phyloP scores from a whole-genome alignment of 2,888 invertebrate species.

The Galerucella nymphaeae region DNA sequence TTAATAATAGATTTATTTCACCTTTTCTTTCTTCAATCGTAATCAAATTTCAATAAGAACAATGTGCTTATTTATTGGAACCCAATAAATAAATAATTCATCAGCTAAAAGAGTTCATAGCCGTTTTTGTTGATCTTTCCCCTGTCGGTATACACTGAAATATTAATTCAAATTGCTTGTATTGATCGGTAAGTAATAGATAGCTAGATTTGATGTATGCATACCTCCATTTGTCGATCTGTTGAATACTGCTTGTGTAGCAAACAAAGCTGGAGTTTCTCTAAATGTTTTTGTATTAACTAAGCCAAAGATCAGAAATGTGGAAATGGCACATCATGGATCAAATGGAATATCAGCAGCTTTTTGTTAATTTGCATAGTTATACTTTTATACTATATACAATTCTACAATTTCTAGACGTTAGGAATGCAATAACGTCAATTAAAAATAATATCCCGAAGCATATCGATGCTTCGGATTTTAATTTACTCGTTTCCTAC shows the following conservation, averaged over 20 bases:
- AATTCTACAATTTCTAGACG: not conserved
- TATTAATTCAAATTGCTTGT: slow-evolving; percentile 27
- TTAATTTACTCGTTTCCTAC: not conserved
- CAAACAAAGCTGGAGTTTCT: slow-evolving; percentile 28
- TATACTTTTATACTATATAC: not conserved
- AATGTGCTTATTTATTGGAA: no score
- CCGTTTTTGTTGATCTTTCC: slow-evolving; percentile 5
- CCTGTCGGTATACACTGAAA: slow-evolving; percentile 13
- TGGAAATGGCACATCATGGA: slow-evolving; percentile 14
- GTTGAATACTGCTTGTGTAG: slow-evolving; percentile 28
- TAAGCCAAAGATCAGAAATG: slow-evolving; percentile 31
- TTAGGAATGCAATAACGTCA: not conserved
- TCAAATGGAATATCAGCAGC: not conserved
- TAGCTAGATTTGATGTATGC: slow-evolving; percentile 16
- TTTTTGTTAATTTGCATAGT: not conserved
- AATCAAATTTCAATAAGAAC: not conserved
- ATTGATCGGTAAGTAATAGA: slow-evolving; percentile 27
- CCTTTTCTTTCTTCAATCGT: no score
- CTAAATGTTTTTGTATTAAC: slow-evolving; percentile 33
- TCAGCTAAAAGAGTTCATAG: not conserved
- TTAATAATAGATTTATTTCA: no score
- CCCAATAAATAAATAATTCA: no score
- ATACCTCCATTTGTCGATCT: slow-evolving; percentile 27
- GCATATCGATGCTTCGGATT: not conserved
- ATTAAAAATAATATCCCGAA: not conserved